Percentiles rank a stretch among this genome's conserved stretches.
These are phyloP conservation scores for Linnaemya tessellans DNA, from an alignment of 2,888 invertebrate genomes.

Conservation along the genomic window DNA sequence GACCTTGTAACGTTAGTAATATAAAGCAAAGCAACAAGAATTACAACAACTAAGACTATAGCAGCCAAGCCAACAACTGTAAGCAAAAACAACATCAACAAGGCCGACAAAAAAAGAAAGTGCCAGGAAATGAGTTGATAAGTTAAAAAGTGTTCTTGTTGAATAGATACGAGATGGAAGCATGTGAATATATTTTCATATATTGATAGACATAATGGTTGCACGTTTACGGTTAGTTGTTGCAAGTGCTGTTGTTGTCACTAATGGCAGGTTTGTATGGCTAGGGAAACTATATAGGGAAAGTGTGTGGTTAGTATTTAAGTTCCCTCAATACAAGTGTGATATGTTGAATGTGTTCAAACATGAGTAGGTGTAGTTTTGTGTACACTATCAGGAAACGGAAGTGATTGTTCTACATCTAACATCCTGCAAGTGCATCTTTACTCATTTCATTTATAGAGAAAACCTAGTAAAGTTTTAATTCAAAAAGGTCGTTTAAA, in stretches of 20 bases:
- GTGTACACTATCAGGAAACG: conserved; percentile 33
- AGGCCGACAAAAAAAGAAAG: conserved; percentile 21
- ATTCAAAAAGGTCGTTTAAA: conserved; percentile 53
- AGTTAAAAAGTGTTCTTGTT: conserved; percentile 69
- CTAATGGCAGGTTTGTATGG: conserved; percentile 38
- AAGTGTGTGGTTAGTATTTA: conserved; percentile 17
- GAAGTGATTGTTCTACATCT: conserved; percentile 38
- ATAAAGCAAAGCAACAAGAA: conserved; percentile 35
- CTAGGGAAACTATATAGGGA: conserved; percentile 8
- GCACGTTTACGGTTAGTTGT: conserved; percentile 10
- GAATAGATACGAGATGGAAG: conserved; percentile 53
- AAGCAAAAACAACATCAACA: not conserved
- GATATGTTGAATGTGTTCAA: conserved; percentile 1
- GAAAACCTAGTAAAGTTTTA: conserved; percentile 10
- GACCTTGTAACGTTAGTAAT: conserved; percentile 13
- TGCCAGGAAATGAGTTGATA: conserved; percentile 68
- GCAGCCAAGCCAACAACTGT: not conserved
- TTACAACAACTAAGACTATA: conserved; percentile 8
- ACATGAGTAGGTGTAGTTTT: conserved; percentile 12
- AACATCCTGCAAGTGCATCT: not conserved
- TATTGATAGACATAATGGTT: conserved; percentile 58
- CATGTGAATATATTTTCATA: conserved; percentile 58
- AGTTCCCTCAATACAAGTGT: conserved; percentile 19
- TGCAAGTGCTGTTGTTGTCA: conserved; percentile 38
- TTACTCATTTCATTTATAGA: not conserved